phyloP scores from a whole-genome alignment of 1,140 invertebrate genomes.

The Zaprionus camerounensis region DNA sequence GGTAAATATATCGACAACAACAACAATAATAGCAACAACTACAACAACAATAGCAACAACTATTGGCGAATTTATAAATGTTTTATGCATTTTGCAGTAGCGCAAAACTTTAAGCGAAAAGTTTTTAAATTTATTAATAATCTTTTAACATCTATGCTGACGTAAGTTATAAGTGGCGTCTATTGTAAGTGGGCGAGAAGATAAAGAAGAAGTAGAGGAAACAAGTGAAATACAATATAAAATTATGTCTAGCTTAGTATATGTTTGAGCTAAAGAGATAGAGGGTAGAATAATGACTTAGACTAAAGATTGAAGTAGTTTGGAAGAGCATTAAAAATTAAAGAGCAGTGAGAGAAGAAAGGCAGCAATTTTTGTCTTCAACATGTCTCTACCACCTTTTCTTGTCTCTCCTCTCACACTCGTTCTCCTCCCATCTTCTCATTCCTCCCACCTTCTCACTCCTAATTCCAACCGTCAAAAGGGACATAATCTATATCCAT shows the following conservation, averaged over 20 bases:
- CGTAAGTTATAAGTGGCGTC: conserved; percentile 27
- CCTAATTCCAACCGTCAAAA: neutral
- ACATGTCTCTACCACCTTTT: neutral
- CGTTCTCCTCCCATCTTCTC: neutral
- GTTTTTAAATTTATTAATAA: conserved; percentile 16
- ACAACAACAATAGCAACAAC: neutral
- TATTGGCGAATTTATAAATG: conserved; percentile 27
- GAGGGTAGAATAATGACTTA: neutral
- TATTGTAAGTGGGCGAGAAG: conserved; percentile 8
- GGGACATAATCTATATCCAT: neutral
- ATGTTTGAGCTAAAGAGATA: neutral
- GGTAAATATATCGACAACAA: conserved; percentile 59
- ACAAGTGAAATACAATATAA: conserved; percentile 2
- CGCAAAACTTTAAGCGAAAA: neutral
- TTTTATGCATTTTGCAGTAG: neutral
- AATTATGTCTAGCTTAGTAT: conserved; percentile 7
- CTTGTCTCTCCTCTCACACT: neutral
- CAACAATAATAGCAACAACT: conserved; percentile 9
- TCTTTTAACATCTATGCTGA: conserved; percentile 30
- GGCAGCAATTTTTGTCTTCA: neutral
- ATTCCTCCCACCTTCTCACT: neutral
- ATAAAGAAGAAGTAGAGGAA: neutral
- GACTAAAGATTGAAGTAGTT: neutral
- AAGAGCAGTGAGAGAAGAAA: neutral
- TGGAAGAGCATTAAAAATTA: neutral